phyloP scores from a whole-genome alignment of 2,888 invertebrate species.

The Chironomus riparius region DNA sequence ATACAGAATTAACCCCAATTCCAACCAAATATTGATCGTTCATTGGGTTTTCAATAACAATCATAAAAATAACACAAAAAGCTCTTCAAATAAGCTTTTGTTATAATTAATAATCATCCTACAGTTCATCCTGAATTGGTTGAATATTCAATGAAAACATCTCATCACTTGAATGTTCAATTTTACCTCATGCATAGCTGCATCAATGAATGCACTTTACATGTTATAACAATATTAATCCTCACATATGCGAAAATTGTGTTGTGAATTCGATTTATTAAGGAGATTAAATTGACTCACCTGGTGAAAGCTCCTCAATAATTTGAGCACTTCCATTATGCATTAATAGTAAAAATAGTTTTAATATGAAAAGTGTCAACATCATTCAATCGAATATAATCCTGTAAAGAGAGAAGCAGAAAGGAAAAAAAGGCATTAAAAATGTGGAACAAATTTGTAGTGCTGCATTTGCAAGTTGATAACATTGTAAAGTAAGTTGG shows the following conservation, averaged over 20 bases:
- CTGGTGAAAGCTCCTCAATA: slow-evolving; percentile 18
- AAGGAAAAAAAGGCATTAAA: neutral
- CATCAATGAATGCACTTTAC: neutral
- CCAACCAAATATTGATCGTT: too few relatives aligned
- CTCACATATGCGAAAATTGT: neutral
- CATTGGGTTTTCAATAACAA: too few relatives aligned
- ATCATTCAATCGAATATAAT: neutral
- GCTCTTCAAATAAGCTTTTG: too few relatives aligned
- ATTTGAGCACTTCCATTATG: slow-evolving; percentile 1
- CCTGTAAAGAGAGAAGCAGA: neutral
- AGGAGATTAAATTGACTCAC: neutral
- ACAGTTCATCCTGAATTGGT: too few relatives aligned
- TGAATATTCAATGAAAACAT: neutral
- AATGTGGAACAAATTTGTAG: too few relatives aligned
- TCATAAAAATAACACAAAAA: too few relatives aligned
- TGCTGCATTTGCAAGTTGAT: too few relatives aligned
- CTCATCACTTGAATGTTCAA: neutral
- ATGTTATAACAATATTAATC: neutral
- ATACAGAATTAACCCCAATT: too few relatives aligned
- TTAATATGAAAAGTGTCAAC: neutral
- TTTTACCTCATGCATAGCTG: too few relatives aligned
- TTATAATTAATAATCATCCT: too few relatives aligned
- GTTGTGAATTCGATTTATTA: neutral
- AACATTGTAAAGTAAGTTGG: too few relatives aligned
- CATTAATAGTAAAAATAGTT: neutral